These are phyloP conservation scores for Lepidurus arcticus DNA, from an alignment of 1,140 invertebrate genomes.

Conservation along the genomic window DNA sequence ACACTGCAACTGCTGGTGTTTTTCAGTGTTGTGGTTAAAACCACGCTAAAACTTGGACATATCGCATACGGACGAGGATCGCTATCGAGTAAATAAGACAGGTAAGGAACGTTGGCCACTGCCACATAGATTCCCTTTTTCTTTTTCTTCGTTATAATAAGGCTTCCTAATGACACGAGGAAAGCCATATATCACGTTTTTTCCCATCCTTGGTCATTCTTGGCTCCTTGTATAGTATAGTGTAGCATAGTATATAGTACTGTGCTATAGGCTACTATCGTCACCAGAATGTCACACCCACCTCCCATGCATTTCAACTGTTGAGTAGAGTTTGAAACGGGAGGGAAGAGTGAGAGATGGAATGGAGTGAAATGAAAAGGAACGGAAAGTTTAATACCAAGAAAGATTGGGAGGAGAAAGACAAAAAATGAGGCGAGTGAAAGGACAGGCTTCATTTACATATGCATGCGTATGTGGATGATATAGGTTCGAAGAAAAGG, in stretches of 20 bases:
- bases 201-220: neutral
- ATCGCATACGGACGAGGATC: too few species aligned
- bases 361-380: neutral
- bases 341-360: neutral
- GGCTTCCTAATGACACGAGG: neutral
- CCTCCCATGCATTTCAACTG: too few species aligned
- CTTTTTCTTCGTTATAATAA: neutral
- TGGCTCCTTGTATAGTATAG: too few species aligned
- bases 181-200: neutral
- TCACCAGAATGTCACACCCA: too few species aligned
- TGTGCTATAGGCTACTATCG: too few species aligned
- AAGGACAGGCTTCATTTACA: neutral
- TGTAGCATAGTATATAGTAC: too few species aligned
- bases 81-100: neutral
- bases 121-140: neutral
- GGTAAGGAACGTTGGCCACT: neutral
- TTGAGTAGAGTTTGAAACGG: too few species aligned
- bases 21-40: too few species aligned
- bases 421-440: neutral
- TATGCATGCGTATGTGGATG: neutral
- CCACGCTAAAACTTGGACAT: too few species aligned
- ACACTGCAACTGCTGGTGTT: too few species aligned
- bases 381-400: neutral
- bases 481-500: neutral
- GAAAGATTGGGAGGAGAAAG: neutral